Percentiles rank a stretch among this genome's conserved stretches.
These are phyloP conservation scores for Diprion similis DNA, from an alignment of 1,140 invertebrate species.

Conservation along the genomic window DNA sequence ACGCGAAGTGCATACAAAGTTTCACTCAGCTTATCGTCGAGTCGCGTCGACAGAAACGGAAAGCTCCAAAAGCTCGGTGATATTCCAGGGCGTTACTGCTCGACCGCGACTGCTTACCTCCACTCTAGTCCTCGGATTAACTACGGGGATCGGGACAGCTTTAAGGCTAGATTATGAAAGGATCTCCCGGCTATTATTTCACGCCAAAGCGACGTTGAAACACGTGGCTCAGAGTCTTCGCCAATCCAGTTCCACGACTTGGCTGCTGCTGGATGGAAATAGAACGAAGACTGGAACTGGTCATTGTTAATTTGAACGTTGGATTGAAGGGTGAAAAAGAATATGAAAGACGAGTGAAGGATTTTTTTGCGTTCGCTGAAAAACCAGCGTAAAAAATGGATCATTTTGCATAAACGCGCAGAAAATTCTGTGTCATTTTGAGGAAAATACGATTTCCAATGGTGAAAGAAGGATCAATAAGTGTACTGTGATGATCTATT, in stretches of 20 bases:
- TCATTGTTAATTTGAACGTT: too few relatives aligned
- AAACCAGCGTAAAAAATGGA: too few relatives aligned
- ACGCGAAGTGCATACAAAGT: conserved; percentile 14
- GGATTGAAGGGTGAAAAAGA: too few relatives aligned
- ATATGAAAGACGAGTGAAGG: too few relatives aligned
- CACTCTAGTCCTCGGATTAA: neutral
- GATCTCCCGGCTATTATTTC: neutral
- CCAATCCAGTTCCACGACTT: neutral
- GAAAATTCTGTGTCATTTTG: too few relatives aligned
- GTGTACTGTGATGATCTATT: too few relatives aligned
- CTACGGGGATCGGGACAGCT: conserved; percentile 2
- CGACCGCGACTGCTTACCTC: neutral
- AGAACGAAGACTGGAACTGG: too few relatives aligned
- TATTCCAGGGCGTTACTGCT: neutral
- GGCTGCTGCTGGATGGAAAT: too few relatives aligned
- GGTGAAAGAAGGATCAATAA: too few relatives aligned
- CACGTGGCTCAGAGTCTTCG: neutral
- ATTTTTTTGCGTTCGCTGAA: too few relatives aligned
- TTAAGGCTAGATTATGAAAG: neutral
- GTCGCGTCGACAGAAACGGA: conserved; percentile 4
- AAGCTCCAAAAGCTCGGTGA: neutral
- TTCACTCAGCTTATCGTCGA: conserved; percentile 13
- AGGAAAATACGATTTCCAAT: too few relatives aligned
- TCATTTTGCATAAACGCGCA: too few relatives aligned
- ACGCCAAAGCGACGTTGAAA: neutral